Conservation (phyloP, 2,797 vertebrate species). For the Phalloptychus januarius region DNA sequence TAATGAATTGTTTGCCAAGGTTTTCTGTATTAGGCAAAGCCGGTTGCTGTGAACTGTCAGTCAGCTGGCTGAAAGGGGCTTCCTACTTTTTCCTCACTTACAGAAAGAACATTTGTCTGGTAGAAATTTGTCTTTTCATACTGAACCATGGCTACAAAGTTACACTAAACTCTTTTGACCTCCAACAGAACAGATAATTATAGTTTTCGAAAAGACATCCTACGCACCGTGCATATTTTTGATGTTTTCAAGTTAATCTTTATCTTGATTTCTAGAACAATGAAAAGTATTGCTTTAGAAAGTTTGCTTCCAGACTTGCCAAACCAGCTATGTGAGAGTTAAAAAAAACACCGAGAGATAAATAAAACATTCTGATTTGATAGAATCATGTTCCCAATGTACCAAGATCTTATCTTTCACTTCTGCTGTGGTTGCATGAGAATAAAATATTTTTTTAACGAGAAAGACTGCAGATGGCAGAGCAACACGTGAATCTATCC, state of each 20-base stretch:
- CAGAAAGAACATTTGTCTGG: background rate
- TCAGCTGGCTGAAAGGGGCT: background rate
- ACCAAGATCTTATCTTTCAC: slow-evolving; percentile 7
- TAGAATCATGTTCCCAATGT: background rate
- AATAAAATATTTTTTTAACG: background rate
- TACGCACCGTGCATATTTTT: background rate
- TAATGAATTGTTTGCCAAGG: background rate
- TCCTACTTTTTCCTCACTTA: background rate
- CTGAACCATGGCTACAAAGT: background rate
- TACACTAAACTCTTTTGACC: background rate
- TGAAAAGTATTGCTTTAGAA: slow-evolving; percentile 4
- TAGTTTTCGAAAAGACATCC: slow-evolving; percentile 5
- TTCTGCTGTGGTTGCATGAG: slow-evolving; percentile 3
- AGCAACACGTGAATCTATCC: background rate
- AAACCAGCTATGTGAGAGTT: slow-evolving; percentile 23
- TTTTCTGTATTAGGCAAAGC: background rate
- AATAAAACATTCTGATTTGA: slow-evolving; percentile 2
- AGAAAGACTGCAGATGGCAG: background rate
- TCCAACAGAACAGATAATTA: background rate
- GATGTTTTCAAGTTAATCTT: slow-evolving; percentile 9
- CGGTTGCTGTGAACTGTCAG: background rate
- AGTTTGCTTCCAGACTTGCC: background rate
- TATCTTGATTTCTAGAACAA: slow-evolving; percentile 4
- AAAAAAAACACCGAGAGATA: background rate
- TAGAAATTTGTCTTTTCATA: background rate